Percentiles rank a stretch among this genome's conserved stretches.
phyloP scores from a whole-genome alignment of 1,140 invertebrate species.

The Drosophila leontia region DNA sequence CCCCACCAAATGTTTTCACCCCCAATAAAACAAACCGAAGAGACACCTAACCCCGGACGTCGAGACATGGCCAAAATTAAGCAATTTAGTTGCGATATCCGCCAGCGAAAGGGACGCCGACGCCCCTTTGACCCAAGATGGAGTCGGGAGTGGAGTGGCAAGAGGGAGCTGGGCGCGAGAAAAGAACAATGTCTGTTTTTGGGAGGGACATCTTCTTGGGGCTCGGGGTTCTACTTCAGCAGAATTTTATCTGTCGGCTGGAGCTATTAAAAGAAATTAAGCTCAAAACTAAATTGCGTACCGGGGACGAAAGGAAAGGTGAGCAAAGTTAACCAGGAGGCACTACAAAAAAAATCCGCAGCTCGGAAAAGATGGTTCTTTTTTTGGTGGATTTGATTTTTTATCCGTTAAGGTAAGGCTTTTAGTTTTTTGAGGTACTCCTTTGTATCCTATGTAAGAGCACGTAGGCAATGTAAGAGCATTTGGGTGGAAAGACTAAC shows the following conservation, averaged over 20 bases:
- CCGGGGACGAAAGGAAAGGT: constrained; percentile 60
- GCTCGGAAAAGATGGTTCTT: too few species aligned
- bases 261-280: constrained; percentile 84
- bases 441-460: too few species aligned
- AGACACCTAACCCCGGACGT: constrained; percentile 54
- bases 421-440: too few species aligned
- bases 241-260: constrained; percentile 79
- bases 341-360: background rate
- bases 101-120: constrained; percentile 39
- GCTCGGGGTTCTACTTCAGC: constrained; percentile 41
- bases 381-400: background rate
- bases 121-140: constrained; percentile 58
- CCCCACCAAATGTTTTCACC: constrained; percentile 24
- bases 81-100: constrained; percentile 83
- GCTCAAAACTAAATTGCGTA: constrained; percentile 84
- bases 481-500: too few species aligned
- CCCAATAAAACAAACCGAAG: constrained; percentile 78
- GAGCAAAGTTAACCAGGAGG: constrained; percentile 37
- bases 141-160: constrained; percentile 24
- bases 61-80: constrained; percentile 79
- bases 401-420: too few species aligned
- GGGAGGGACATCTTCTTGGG: constrained; percentile 25
- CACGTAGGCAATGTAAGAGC: too few species aligned
- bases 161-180: constrained; percentile 38
- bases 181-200: constrained; percentile 44